Conservation (phyloP, 2,797 vertebrate species). For the Cyprinodon diabolis region DNA sequence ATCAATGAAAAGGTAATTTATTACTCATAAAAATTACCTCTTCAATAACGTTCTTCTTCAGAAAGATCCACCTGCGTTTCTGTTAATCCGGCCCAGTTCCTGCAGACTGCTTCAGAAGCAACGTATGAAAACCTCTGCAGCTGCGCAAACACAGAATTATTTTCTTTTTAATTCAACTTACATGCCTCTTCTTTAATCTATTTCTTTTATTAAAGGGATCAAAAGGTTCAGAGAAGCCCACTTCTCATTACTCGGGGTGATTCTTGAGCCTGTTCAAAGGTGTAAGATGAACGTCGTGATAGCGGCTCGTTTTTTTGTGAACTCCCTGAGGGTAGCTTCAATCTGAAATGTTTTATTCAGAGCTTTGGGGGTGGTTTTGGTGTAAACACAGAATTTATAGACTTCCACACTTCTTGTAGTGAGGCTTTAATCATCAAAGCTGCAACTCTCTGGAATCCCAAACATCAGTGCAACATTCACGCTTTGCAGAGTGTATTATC, state of each 20-base stretch:
- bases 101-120: not conserved
- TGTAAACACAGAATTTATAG: slow-evolving; percentile 7
- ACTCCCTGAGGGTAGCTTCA: not conserved
- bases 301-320: slow-evolving; percentile 2
- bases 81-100: not conserved
- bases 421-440: slow-evolving; percentile 19
- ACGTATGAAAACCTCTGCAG: not conserved
- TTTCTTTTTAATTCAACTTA: not conserved
- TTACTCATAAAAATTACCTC: too few species aligned
- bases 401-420: not conserved
- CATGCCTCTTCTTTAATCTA: not conserved
- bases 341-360: slow-evolving; percentile 14
- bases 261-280: not conserved
- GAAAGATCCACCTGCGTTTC: not conserved
- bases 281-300: not conserved
- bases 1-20: too few species aligned
- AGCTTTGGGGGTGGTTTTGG: not conserved
- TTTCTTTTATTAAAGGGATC: not conserved
- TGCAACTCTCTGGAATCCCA: slow-evolving; percentile 34
- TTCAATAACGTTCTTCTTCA: not conserved
- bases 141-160: not conserved
- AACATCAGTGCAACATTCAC: slow-evolving; percentile 29
- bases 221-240: not conserved
- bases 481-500: slow-evolving; percentile 20
- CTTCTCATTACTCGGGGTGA: not conserved